These are phyloP conservation scores for Crossaster papposus DNA, from an alignment of 53 echinoderm and acorn worm genomes.

Conservation along the genomic window DNA sequence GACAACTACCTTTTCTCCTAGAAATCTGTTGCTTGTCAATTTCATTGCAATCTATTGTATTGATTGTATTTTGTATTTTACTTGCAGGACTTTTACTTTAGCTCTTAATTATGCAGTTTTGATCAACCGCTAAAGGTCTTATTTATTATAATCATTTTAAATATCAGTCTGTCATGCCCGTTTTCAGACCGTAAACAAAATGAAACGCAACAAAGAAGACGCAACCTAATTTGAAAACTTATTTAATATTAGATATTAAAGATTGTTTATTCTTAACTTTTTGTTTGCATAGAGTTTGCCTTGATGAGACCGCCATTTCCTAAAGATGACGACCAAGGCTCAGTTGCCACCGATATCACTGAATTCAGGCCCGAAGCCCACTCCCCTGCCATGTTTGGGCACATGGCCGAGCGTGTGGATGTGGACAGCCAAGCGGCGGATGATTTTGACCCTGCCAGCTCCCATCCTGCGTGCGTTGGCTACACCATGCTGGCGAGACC, in stretches of 20 bases:
- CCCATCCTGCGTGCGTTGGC: constrained; percentile 95
- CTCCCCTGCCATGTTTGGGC: constrained; percentile 95
- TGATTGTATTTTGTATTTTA: no score
- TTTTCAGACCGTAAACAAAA: no score
- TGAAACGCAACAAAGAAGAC: no score
- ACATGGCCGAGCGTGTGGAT: constrained; percentile 75
- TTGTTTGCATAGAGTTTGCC: constrained; percentile 77
- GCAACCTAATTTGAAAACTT: no score
- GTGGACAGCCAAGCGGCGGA: constrained; percentile 72
- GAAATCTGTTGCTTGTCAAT: background rate
- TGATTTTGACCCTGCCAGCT: constrained; percentile 86
- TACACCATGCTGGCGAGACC: constrained; percentile 87
- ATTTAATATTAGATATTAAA: background rate
- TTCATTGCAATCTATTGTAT: no score
- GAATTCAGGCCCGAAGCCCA: constrained; percentile 89
- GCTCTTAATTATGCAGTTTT: no score
- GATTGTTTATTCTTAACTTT: no score
- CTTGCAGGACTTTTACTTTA: no score
- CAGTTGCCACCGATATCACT: constrained; percentile 89
- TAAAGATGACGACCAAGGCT: constrained; percentile 78
- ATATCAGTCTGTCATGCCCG: no score
- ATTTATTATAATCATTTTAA: no score
- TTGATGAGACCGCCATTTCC: constrained; percentile 88
- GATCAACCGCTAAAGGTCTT: no score
- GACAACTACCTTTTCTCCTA: background rate